Percentiles rank a stretch among this genome's conserved stretches.
These are phyloP conservation scores for Spicauda simplicius DNA, from an alignment of 2,888 invertebrate species.

Conservation along the genomic window DNA sequence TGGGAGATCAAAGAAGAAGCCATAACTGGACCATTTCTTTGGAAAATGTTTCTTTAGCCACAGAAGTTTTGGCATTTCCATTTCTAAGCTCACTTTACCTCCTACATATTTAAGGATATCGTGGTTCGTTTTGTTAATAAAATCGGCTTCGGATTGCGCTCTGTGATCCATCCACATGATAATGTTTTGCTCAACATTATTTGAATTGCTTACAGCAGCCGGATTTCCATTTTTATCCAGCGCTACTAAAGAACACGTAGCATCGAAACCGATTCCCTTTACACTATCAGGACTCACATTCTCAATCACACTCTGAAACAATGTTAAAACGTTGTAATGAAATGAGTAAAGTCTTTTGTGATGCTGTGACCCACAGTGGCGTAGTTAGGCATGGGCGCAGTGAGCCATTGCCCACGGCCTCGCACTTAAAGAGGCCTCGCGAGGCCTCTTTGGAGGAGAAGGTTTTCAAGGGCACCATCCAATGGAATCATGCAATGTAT, in stretches of 20 bases:
- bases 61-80: constrained; percentile 97
- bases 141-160: constrained; percentile 90
- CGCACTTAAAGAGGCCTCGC: no score
- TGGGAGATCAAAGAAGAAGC: constrained; percentile 94
- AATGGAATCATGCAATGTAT: no score
- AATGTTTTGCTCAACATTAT: constrained; percentile 90
- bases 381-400: no score
- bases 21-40: constrained; percentile 88
- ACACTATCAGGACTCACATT: constrained; percentile 83
- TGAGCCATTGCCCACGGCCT: no score
- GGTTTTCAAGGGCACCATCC: no score
- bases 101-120: constrained; percentile 93
- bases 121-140: constrained; percentile 91
- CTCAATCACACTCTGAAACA: constrained; percentile 85
- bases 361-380: no score
- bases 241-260: constrained; percentile 96
- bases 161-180: constrained; percentile 98
- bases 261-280: constrained; percentile 97
- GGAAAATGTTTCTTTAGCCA: constrained; percentile 94
- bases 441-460: no score
- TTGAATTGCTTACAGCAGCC: constrained; percentile 88
- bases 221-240: constrained; percentile 89
- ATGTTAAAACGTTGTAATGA: not conserved
- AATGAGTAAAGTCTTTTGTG: not conserved
- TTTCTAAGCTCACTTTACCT: constrained; percentile 97